These are phyloP conservation scores for Dimorphilus gyrociliatus DNA, from an alignment of 2,888 invertebrate genomes.

Conservation along the genomic window DNA sequence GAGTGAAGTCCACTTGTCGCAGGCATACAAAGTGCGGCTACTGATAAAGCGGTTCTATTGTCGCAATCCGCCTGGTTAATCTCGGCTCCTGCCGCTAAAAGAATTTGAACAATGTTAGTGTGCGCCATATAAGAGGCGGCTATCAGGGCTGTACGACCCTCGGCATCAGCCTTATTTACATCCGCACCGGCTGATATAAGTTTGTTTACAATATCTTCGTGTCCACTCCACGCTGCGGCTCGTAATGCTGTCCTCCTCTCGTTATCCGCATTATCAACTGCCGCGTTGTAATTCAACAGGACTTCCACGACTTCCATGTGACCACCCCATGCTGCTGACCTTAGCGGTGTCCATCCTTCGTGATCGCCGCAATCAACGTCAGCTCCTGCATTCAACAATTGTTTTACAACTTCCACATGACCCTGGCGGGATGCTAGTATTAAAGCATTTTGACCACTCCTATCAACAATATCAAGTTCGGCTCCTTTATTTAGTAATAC, in stretches of 20 bases:
- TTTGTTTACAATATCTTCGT: conserved; percentile 42
- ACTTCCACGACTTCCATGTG: conserved; percentile 44
- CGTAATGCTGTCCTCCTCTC: conserved; percentile 65
- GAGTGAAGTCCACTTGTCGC: conserved; percentile 40
- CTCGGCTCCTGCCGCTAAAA: conserved; percentile 42
- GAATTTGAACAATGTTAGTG: conserved; percentile 28
- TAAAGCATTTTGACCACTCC: conserved; percentile 64
- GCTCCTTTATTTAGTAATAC: conserved; percentile 55
- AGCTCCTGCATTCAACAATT: conserved; percentile 31
- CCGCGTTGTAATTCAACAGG: conserved; percentile 10
- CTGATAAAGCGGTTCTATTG: conserved; percentile 71
- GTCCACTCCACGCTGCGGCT: conserved; percentile 52
- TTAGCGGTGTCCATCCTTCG: conserved; percentile 38
- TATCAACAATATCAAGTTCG: conserved; percentile 49
- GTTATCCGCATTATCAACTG: conserved; percentile 38
- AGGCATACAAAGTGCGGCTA: conserved; percentile 34
- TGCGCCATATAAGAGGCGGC: conserved; percentile 62
- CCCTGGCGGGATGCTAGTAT: conserved; percentile 48
- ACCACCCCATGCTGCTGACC: conserved; percentile 90
- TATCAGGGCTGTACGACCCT: conserved; percentile 41
- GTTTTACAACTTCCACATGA: conserved; percentile 37
- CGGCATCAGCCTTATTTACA: conserved; percentile 39
- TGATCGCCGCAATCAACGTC: conserved; percentile 38
- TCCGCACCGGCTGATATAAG: conserved; percentile 44
- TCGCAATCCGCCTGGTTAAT: conserved; percentile 60